A percentile compares a stretch with the other conserved stretches of the same genome.
phyloP scores from a whole-genome alignment of 2,113 vertebrate genomes.

The Ornithorhynchus anatinus region DNA sequence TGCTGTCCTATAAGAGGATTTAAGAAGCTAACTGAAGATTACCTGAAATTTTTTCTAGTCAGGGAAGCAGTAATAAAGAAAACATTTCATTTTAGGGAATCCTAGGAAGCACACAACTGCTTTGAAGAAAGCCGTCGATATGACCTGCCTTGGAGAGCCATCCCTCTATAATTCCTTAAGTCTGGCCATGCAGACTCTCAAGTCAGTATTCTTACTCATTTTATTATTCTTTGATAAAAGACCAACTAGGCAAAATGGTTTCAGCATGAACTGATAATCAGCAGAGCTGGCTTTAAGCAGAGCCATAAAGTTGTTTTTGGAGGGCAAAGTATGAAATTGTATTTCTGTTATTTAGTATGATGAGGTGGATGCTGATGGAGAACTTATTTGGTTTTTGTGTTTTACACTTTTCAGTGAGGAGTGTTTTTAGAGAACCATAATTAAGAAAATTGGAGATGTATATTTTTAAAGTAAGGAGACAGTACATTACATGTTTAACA shows the following conservation, averaged over 20 bases:
- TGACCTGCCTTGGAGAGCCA: conserved; percentile 89
- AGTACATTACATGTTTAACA: background rate
- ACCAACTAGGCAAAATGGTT: background rate
- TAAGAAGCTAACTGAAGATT: too few species aligned
- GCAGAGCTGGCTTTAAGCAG: background rate
- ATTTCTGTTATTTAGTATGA: background rate
- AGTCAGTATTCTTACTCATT: conserved; percentile 74
- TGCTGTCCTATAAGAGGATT: too few species aligned
- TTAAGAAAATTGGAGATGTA: background rate
- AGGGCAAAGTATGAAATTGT: background rate
- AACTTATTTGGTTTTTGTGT: background rate
- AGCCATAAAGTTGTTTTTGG: background rate
- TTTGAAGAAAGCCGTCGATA: conserved; percentile 89
- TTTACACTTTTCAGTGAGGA: conserved; percentile 5
- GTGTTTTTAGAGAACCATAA: background rate
- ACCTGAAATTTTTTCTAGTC: too few species aligned
- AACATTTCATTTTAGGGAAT: conserved; percentile 80
- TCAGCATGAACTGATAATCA: background rate
- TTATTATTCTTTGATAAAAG: background rate
- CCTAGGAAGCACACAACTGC: conserved; percentile 86
- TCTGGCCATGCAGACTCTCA: conserved; percentile 89
- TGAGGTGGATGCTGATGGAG: background rate
- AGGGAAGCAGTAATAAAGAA: too few species aligned
- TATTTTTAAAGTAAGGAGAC: background rate
- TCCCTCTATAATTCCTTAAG: conserved; percentile 94